phyloP scores from a whole-genome alignment of 2,113 vertebrate genomes.

The Anas platyrhynchos region DNA sequence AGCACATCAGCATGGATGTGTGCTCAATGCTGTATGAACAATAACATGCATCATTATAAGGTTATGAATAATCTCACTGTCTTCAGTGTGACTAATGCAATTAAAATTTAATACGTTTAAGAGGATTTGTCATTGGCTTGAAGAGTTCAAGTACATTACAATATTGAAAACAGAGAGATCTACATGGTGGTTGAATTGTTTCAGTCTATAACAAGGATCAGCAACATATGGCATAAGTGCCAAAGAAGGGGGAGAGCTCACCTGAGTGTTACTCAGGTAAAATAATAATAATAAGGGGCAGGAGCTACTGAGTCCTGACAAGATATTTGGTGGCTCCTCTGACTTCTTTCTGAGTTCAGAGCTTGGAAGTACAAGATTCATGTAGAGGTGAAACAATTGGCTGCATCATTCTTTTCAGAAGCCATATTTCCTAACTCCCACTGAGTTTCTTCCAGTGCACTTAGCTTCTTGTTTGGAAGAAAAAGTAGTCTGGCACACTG shows the following conservation, averaged over 20 bases:
- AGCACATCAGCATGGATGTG: neutral
- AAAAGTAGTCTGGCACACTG: neutral
- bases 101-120: neutral
- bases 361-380: neutral
- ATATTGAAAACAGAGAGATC: neutral
- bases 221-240: neutral
- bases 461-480: neutral
- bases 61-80: neutral
- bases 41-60: neutral
- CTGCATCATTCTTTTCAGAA: neutral
- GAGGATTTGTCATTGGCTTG: neutral
- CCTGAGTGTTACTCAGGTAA: neutral
- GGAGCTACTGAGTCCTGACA: neutral
- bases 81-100: neutral
- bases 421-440: neutral
- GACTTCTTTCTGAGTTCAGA: neutral
- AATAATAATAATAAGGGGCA: neutral
- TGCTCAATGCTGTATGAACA: neutral
- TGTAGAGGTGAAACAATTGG: accelerated
- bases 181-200: neutral
- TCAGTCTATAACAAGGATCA: neutral
- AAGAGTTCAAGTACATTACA: neutral
- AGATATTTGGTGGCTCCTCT: neutral
- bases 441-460: neutral
- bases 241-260: neutral